These are phyloP conservation scores for Eupithecia pulchellata DNA, from an alignment of 2,888 invertebrate genomes.

Conservation along the genomic window DNA sequence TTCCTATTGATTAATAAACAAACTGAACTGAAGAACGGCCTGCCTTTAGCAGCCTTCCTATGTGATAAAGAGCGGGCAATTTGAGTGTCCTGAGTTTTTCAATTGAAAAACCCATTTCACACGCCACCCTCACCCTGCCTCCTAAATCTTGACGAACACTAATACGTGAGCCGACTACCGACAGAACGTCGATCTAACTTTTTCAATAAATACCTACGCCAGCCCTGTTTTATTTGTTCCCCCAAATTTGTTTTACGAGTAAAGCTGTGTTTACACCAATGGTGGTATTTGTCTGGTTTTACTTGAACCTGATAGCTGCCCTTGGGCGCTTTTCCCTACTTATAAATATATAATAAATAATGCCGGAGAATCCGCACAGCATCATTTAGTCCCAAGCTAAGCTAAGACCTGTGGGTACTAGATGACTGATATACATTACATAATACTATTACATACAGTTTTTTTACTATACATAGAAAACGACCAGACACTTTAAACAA, in stretches of 20 bases:
- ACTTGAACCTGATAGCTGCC: neutral
- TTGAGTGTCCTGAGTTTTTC: conserved; percentile 30
- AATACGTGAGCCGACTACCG: conserved; percentile 53
- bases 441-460: no score
- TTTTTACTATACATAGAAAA: no score
- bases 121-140: conserved; percentile 46
- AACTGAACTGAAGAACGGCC: neutral
- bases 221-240: conserved; percentile 56
- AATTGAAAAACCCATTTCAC: conserved; percentile 44
- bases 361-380: no score
- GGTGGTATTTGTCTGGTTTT: neutral
- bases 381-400: no score
- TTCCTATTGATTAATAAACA: neutral
- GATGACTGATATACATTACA: no score
- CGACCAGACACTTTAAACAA: no score
- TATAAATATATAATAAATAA: no score
- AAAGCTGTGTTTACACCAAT: conserved; percentile 24
- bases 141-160: conserved; percentile 49
- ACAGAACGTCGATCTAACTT: conserved; percentile 46
- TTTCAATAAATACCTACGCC: conserved; percentile 56
- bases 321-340: neutral
- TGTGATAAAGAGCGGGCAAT: conserved; percentile 15
- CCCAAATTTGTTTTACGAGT: conserved; percentile 56
- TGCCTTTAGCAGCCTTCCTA: neutral
- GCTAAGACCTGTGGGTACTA: no score